Percentiles rank a stretch among this genome's conserved stretches.
Conservation (phyloP, 2,113 vertebrate genomes). For the Alligator mississippiensis region DNA sequence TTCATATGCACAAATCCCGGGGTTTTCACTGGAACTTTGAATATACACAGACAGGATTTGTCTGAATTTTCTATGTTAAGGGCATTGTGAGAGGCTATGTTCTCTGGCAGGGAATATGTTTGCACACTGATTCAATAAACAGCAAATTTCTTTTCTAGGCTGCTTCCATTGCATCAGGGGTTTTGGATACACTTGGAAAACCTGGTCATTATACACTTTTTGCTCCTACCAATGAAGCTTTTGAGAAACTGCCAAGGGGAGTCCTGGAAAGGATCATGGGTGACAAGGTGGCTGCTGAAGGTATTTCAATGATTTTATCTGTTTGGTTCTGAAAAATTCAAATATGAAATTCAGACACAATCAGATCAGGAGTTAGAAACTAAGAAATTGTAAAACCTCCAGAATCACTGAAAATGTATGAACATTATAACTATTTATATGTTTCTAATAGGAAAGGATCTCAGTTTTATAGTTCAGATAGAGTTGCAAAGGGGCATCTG, state of each 20-base stretch:
- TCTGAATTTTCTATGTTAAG: not conserved
- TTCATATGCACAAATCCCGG: not conserved
- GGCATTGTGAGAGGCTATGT: too few relatives aligned
- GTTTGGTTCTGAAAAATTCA: not conserved
- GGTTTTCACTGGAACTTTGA: not conserved
- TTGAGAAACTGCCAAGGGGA: conserved; percentile 86
- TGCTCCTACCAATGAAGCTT: conserved; percentile 95
- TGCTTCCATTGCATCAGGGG: conserved; percentile 80
- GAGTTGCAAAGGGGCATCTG: not conserved
- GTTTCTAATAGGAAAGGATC: not conserved
- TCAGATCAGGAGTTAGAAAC: not conserved
- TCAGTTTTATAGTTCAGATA: not conserved
- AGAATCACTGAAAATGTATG: not conserved
- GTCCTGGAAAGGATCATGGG: conserved; percentile 88
- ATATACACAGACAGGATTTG: not conserved
- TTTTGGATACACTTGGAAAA: conserved; percentile 87
- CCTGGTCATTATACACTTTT: conserved; percentile 94
- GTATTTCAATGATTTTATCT: conserved; percentile 67
- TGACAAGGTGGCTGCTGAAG: conserved; percentile 88
- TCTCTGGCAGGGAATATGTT: not conserved
- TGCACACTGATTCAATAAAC: not conserved
- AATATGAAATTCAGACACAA: not conserved
- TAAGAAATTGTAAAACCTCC: not conserved
- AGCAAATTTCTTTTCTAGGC: conserved; percentile 76
- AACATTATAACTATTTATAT: rapidly evolving